Evolutionary conservation across 2,888 invertebrate species (phyloP).

Genomic region (Parelbella ahira): DNA sequence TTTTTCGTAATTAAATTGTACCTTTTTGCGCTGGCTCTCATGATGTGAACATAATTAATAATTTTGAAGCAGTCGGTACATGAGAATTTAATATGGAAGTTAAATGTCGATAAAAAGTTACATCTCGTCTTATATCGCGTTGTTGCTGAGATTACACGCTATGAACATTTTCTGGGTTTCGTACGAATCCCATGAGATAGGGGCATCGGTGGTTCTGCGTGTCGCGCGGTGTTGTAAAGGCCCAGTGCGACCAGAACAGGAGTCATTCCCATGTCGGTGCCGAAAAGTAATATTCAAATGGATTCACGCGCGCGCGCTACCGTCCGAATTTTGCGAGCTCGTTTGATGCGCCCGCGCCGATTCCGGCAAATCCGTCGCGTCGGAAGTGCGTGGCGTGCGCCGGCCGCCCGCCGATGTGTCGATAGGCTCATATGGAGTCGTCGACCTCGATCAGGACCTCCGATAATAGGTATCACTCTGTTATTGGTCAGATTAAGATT

Average conservation of each 20-base stretch:
- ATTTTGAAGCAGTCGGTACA: conserved; percentile 46
- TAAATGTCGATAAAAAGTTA: conserved; percentile 52
- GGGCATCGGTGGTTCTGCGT: too few species aligned
- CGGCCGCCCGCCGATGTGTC: conserved; percentile 57
- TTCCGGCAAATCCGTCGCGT: conserved; percentile 81
- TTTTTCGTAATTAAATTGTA: conserved; percentile 75
- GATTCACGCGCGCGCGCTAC: conserved; percentile 74
- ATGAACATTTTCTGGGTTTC: conserved; percentile 51
- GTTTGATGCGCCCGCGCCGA: conserved; percentile 79
- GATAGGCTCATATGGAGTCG: conserved; percentile 69
- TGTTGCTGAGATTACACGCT: conserved; percentile 61
- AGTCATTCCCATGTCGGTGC: conserved; percentile 68
- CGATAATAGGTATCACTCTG: conserved; percentile 57
- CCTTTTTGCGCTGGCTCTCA: conserved; percentile 48
- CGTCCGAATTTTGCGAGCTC: conserved; percentile 74
- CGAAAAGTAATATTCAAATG: conserved; percentile 77
- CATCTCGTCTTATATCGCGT: conserved; percentile 42
- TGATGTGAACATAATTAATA: conserved; percentile 59
- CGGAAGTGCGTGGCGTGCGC: conserved; percentile 76
- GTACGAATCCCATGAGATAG: too few species aligned
- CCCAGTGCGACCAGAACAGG: conserved; percentile 44
- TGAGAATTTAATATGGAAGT: conserved; percentile 53
- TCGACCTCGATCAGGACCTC: conserved; percentile 71
- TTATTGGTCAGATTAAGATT: conserved; percentile 59
- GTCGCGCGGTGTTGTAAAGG: conserved; percentile 29